Evolutionary conservation across 2,797 vertebrate genomes (phyloP).

Genomic region (Enteromius argenteus): DNA sequence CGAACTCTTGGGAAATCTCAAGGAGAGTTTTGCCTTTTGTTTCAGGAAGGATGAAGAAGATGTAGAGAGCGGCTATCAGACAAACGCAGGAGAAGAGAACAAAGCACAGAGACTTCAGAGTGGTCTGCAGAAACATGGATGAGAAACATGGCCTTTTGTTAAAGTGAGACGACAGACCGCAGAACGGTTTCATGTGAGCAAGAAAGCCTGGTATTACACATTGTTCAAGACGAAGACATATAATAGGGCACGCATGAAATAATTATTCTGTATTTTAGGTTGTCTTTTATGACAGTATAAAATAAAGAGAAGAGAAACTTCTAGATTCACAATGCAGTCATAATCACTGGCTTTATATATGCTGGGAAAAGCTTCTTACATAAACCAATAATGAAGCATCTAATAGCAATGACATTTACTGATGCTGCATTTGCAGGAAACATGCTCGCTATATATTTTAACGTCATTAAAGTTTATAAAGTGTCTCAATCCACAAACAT

Average conservation of each 20-base stretch:
- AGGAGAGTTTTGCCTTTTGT: conserved; percentile 79
- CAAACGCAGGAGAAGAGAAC: conserved; percentile 70
- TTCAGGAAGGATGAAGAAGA: conserved; percentile 77
- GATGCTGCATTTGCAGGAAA: not conserved
- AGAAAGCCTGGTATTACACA: conserved; percentile 35
- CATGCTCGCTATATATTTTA: not conserved
- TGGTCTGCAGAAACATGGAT: conserved; percentile 62
- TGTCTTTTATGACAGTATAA: conserved; percentile 7
- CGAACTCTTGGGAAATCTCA: conserved; percentile 76
- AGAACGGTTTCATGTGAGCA: not conserved
- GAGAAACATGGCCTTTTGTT: conserved; percentile 18
- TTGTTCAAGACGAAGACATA: conserved; percentile 20
- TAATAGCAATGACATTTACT: conserved; percentile 18
- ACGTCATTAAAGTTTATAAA: not conserved
- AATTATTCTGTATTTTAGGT: conserved; percentile 1
- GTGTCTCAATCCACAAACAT: not conserved
- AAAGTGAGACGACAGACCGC: not conserved
- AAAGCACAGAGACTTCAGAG: conserved; percentile 71
- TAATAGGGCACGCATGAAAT: conserved; percentile 34
- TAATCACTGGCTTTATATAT: conserved; percentile 12
- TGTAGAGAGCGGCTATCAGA: conserved; percentile 68
- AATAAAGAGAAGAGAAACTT: not conserved
- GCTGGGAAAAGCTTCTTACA: not conserved
- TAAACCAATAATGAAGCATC: conserved; percentile 2
- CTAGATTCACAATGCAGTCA: not conserved